Conservation (phyloP, 2,113 vertebrate species). For the Hymenochirus boettgeri region DNA sequence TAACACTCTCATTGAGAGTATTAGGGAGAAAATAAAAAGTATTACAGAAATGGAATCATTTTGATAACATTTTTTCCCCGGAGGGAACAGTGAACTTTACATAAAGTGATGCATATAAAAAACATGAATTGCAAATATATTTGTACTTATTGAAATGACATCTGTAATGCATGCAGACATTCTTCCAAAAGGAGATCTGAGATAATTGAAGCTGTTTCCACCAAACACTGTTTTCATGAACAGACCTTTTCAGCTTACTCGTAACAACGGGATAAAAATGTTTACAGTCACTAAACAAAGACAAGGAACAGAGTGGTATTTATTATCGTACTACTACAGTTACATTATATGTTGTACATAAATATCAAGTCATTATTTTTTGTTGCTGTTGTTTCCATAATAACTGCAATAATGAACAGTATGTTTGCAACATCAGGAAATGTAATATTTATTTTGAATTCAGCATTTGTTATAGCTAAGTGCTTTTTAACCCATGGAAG, state of each 20-base stretch:
- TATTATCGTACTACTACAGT: slow-evolving; percentile 61
- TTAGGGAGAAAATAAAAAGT: slow-evolving; percentile 59
- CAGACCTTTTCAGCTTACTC: slow-evolving; percentile 67
- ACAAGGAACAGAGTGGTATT: slow-evolving; percentile 51
- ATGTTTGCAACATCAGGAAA: slow-evolving; percentile 70
- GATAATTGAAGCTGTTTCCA: slow-evolving; percentile 28
- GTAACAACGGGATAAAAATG: slow-evolving; percentile 65
- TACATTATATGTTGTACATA: slow-evolving; percentile 52
- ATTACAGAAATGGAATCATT: slow-evolving; percentile 62
- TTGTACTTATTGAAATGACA: slow-evolving; percentile 67
- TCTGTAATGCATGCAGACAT: slow-evolving; percentile 76
- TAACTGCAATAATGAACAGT: slow-evolving; percentile 75
- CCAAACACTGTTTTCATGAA: slow-evolving; percentile 51
- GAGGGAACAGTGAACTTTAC: slow-evolving; percentile 63
- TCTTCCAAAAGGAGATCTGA: slow-evolving; percentile 70
- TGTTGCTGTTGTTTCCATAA: slow-evolving; percentile 65
- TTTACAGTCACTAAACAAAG: slow-evolving; percentile 65
- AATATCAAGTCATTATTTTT: slow-evolving; percentile 1
- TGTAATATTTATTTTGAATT: slow-evolving; percentile 53
- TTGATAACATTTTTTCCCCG: slow-evolving; percentile 70
- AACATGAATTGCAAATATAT: slow-evolving; percentile 55
- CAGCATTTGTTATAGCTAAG: background rate
- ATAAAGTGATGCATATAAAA: slow-evolving; percentile 50
- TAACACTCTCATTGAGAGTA: slow-evolving; percentile 44
- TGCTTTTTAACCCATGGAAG: slow-evolving; percentile 8